Conservation (phyloP, 2,888 invertebrate species). For the Lacanobia oleracea region DNA sequence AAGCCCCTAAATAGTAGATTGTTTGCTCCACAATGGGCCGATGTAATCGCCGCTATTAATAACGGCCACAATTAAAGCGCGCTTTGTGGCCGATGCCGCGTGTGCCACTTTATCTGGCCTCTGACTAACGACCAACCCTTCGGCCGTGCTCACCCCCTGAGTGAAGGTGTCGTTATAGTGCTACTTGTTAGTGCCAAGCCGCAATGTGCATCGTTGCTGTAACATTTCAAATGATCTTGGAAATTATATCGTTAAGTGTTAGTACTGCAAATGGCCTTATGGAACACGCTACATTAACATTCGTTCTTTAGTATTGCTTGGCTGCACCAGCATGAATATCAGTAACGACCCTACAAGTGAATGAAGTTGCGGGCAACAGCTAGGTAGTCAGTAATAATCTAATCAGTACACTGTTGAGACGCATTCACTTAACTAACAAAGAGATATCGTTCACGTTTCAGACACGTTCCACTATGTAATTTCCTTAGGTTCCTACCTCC, state of each 20-base stretch:
- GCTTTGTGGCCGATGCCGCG: conserved; percentile 69
- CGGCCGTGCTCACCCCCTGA: conserved; percentile 26
- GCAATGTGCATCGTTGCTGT: conserved; percentile 8
- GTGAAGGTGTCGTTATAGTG: conserved; percentile 18
- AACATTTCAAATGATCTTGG: conserved; percentile 24
- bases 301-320: neutral
- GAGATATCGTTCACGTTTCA: neutral
- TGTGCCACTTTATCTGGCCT: conserved; percentile 65
- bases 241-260: conserved; percentile 8
- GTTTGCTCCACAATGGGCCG: conserved; percentile 57
- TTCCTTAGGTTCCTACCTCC: neutral
- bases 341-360: neutral
- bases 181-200: conserved; percentile 1
- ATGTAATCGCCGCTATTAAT: conserved; percentile 69
- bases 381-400: neutral
- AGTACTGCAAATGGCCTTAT: neutral
- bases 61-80: conserved; percentile 67
- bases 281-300: neutral
- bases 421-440: neutral
- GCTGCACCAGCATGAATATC: neutral
- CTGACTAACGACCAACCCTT: conserved; percentile 65
- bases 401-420: neutral
- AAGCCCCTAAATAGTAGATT: conserved; percentile 57
- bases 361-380: no score
- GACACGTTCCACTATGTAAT: neutral